Percentiles rank a stretch among this genome's conserved stretches.
Evolutionary conservation across 92 coral and sea anemone genomes (phyloP).

Genomic region (Actinostola sp.): DNA sequence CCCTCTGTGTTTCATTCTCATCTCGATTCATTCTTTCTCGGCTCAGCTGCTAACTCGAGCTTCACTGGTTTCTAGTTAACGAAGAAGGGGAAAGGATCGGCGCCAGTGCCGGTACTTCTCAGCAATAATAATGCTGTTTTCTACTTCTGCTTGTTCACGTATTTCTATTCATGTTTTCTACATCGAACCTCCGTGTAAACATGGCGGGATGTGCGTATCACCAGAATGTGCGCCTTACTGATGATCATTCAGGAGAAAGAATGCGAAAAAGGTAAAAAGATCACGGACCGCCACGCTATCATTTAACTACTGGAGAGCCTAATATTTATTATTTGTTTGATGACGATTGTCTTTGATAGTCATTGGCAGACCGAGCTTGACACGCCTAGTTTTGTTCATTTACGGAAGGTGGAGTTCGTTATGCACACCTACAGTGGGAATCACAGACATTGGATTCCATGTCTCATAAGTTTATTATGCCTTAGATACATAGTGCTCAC

Average conservation of each 20-base stretch:
- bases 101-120: too few relatives aligned
- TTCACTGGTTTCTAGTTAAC: too few relatives aligned
- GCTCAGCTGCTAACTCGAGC: too few relatives aligned
- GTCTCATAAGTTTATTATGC: too few relatives aligned
- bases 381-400: slow-evolving; percentile 19
- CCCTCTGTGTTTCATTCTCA: too few relatives aligned
- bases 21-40: too few relatives aligned
- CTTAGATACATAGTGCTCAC: too few relatives aligned
- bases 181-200: slow-evolving; percentile 48
- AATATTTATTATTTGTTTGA: neutral
- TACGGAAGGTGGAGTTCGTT: slow-evolving; percentile 21
- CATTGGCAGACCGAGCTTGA: neutral
- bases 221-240: slow-evolving; percentile 44
- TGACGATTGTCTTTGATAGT: slow-evolving; percentile 10
- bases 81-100: too few relatives aligned
- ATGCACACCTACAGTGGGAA: neutral
- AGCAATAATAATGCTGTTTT: too few relatives aligned
- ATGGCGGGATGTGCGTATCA: slow-evolving; percentile 64
- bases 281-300: neutral
- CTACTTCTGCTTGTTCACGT: neutral
- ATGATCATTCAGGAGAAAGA: slow-evolving; percentile 38
- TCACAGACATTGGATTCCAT: too few relatives aligned
- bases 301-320: neutral
- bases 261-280: slow-evolving; percentile 50
- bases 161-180: too few relatives aligned